Evolutionary conservation across 2,797 vertebrate genomes (phyloP).

Genomic region (Mus spretus): DNA sequence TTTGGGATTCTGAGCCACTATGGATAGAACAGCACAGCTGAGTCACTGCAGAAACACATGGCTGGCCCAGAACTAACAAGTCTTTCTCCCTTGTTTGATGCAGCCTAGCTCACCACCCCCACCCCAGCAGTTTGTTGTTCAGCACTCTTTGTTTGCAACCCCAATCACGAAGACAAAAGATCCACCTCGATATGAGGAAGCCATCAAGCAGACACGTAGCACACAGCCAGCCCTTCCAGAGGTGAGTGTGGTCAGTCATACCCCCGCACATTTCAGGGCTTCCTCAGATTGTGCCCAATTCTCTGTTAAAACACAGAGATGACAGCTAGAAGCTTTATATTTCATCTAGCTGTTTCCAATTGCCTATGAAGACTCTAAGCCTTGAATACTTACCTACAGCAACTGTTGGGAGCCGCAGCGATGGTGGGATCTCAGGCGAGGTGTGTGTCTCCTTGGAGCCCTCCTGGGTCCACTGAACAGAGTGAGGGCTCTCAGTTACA

Average conservation of each 20-base stretch:
- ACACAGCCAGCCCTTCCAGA: conserved; percentile 88
- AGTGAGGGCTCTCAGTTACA: no score
- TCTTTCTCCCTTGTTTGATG: conserved; percentile 49
- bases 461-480: background rate
- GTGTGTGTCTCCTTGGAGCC: background rate
- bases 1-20: background rate
- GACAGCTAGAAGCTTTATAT: background rate
- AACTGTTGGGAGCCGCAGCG: no score
- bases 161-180: conserved; percentile 93
- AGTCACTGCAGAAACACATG: background rate
- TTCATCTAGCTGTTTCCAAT: background rate
- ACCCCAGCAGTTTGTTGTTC: conserved; percentile 88
- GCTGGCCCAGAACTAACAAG: background rate
- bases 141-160: conserved; percentile 90
- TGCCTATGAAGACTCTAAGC: background rate
- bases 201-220: conserved; percentile 95
- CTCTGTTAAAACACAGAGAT: background rate
- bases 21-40: background rate
- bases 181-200: conserved; percentile 97
- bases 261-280: background rate
- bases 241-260: conserved; percentile 75
- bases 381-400: background rate
- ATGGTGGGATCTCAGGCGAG: background rate
- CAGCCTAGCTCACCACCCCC: conserved; percentile 90
- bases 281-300: background rate